Conservation (phyloP, 2,797 vertebrate genomes). For the Rhinichthys osculus region DNA sequence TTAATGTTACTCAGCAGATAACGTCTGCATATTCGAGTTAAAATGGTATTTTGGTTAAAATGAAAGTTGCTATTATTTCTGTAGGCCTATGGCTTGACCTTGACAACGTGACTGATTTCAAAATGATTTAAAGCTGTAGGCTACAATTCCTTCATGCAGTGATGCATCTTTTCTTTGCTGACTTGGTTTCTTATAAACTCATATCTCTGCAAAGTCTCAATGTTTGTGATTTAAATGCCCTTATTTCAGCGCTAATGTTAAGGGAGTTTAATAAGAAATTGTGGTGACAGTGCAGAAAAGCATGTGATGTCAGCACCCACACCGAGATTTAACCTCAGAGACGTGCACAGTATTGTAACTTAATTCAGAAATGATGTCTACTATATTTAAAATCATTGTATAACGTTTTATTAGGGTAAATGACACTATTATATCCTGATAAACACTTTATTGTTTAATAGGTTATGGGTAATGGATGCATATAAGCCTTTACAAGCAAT, state of each 20-base stretch:
- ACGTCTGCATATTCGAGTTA: background rate
- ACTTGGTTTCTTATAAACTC: constrained; percentile 30
- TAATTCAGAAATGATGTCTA: background rate
- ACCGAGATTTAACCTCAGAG: background rate
- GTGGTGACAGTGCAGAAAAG: constrained; percentile 29
- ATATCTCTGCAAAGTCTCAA: constrained; percentile 49
- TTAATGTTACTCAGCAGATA: background rate
- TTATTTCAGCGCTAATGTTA: constrained; percentile 58
- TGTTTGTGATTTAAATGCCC: constrained; percentile 45
- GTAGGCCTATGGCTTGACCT: background rate
- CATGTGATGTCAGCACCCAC: constrained; percentile 59
- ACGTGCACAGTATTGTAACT: background rate
- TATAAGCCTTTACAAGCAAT: background rate
- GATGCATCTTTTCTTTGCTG: constrained; percentile 14
- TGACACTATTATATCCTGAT: background rate
- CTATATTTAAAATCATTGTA: background rate
- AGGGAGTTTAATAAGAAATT: constrained; percentile 61
- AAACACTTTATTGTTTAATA: background rate
- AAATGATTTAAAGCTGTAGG: background rate
- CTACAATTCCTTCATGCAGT: background rate
- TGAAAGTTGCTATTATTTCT: background rate
- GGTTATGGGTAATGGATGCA: no score
- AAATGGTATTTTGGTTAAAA: background rate
- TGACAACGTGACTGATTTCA: background rate
- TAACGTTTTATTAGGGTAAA: background rate